Base-by-base conservation (phyloP, 2,113 vertebrate genomes). In the Siphamia tubifer region DNA sequence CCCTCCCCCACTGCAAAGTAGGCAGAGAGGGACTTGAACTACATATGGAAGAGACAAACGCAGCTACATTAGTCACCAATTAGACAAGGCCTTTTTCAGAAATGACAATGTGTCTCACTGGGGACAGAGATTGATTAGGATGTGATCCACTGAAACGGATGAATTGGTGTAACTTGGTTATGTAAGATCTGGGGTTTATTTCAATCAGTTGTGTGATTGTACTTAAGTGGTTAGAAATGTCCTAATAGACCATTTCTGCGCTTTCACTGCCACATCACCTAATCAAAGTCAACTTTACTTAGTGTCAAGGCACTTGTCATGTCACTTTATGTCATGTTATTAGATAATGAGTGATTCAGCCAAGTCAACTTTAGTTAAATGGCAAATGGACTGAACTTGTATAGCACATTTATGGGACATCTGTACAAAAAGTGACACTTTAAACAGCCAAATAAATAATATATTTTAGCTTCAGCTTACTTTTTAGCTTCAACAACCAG, bases 41-140 rank as follows among this genome's bases (percentile, higher is more conserved):
- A 85, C 79, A 82, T 86, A 87, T 77, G 63, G 70, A 76, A 17
- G 60, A 77, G 60, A 70, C 73, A 66, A 72, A 69, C 56, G 35
- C 49, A 30, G 52, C 62, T 31, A 49, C 68, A 65, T 87, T 68
- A 35, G 40, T 74, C 63, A 72, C 40, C 69, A 79, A 36, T 84
- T 56, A 57, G 57, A 68, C 34, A 25, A 31, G 35, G 17, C 36
- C 9, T 11, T 4, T 21, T 34, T 28, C 9, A 68, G 38, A 65
- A 32, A 35, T 65, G 49, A 6, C 3, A 30, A 11, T 47, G 8
- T 12, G 45, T 43, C 56, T 52, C 13, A 24, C 10, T 6, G 15
- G 49, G 25, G 52, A 31, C 27, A 15, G 4, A 15, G 42, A 47
- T 23, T n/a, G 19, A 74, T 58, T 23, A 25, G 4, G 17, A 42